Conservation (phyloP, 2,113 vertebrate genomes). For the Oreotrochilus melanogaster region DNA sequence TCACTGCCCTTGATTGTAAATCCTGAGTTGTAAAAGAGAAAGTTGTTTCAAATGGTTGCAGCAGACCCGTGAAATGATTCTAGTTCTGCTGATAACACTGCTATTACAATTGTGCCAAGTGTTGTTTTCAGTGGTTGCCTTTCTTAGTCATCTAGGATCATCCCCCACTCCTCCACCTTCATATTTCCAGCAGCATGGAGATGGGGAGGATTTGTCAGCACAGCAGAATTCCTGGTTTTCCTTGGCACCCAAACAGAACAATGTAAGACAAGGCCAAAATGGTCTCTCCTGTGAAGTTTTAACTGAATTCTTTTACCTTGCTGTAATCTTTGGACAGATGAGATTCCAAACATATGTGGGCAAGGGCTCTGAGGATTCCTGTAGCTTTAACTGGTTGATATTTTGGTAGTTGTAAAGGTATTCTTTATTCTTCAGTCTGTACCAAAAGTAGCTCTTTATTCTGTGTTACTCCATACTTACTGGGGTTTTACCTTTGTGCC, state of each 20-base stretch:
- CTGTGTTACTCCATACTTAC: neutral
- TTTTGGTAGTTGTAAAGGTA: neutral
- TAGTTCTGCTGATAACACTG: neutral
- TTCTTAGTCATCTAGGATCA: neutral
- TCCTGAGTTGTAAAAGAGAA: neutral
- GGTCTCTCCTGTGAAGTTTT: neutral
- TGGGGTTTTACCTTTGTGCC: neutral
- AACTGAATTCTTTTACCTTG: neutral
- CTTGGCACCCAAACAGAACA: accelerated
- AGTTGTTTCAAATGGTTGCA: neutral
- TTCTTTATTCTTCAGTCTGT: neutral
- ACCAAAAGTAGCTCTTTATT: neutral
- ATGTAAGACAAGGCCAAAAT: neutral
- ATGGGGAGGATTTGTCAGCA: neutral
- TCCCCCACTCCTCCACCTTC: too few relatives aligned
- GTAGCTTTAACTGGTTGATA: neutral
- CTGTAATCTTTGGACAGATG: neutral
- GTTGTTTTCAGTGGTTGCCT: neutral
- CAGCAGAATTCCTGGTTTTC: neutral
- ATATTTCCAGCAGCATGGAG: neutral
- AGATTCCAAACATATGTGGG: neutral
- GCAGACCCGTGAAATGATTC: neutral
- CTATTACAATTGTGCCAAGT: neutral
- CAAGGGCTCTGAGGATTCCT: neutral
- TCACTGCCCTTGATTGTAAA: neutral